Evolutionary conservation across 2,888 invertebrate species (phyloP).

Genomic region (Sclerodermus sp.): DNA sequence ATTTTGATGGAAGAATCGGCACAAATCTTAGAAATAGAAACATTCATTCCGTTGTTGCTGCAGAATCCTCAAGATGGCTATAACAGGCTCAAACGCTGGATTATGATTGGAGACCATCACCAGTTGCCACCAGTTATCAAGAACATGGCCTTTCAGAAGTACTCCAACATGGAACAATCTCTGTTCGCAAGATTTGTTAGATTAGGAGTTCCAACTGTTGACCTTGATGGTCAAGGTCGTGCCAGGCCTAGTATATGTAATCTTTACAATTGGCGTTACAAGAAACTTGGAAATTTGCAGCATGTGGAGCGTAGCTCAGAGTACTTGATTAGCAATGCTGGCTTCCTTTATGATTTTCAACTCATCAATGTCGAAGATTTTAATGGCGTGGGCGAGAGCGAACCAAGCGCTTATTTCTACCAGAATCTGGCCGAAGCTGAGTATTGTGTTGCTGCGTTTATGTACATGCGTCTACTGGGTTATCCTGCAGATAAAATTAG

Average conservation of each 20-base stretch:
- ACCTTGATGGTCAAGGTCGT: slow-evolving; percentile 96
- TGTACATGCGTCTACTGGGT: slow-evolving; percentile 96
- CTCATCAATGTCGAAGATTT: slow-evolving; percentile 95
- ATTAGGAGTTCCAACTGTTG: slow-evolving; percentile 94
- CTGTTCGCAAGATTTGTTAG: slow-evolving; percentile 95
- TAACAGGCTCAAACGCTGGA: slow-evolving; percentile 96
- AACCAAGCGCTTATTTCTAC: slow-evolving; percentile 98
- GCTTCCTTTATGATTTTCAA: slow-evolving; percentile 91
- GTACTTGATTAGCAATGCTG: slow-evolving; percentile 89
- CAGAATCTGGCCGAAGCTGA: slow-evolving; percentile 92
- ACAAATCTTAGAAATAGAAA: slow-evolving; percentile 98
- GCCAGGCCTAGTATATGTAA: slow-evolving; percentile 89
- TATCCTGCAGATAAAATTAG: slow-evolving; percentile 97
- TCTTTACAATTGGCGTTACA: slow-evolving; percentile 95
- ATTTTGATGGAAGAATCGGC: slow-evolving; percentile 99
- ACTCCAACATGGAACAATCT: slow-evolving; percentile 99
- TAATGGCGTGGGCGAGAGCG: slow-evolving; percentile 94
- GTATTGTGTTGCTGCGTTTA: slow-evolving; percentile 94
- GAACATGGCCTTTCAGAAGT: slow-evolving; percentile 99
- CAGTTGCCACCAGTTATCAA: slow-evolving; percentile 99
- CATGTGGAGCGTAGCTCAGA: slow-evolving; percentile 85
- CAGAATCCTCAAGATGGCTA: slow-evolving; percentile 97
- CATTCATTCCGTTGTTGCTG: slow-evolving; percentile 96
- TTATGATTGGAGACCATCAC: slow-evolving; percentile 99
- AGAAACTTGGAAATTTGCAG: slow-evolving; percentile 88